phyloP scores from a whole-genome alignment of 30 jellyfish, hydroid and myxozoan species.

The Sanderia malayensis region DNA sequence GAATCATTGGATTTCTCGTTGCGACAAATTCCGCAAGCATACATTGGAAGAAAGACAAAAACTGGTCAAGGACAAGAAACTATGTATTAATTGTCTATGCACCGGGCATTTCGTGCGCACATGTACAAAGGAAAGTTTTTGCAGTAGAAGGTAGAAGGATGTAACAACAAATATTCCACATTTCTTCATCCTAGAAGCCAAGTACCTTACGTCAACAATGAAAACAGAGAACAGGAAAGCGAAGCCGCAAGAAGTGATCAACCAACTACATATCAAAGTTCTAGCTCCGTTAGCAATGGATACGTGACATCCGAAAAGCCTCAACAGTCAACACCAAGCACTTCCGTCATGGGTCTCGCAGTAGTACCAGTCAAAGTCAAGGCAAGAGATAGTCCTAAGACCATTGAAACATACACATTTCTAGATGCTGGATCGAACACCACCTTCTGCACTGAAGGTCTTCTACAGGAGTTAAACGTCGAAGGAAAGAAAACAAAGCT shows the following conservation, averaged over 20 bases:
- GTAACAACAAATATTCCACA: constrained; percentile 13
- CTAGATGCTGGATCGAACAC: constrained; percentile 35
- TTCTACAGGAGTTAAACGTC: neutral
- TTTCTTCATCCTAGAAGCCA: constrained; percentile 2
- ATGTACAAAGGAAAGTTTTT: constrained; percentile 4
- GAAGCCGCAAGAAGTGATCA: neutral
- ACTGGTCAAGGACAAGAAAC: constrained; percentile 11
- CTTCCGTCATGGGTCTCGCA: constrained; percentile 1
- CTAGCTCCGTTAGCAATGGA: neutral
- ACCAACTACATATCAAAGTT: neutral
- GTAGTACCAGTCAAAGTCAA: constrained; percentile 20
- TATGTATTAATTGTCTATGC: constrained; percentile 17
- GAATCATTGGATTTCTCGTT: constrained; percentile 12
- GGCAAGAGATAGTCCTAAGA: neutral
- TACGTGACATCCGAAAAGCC: neutral
- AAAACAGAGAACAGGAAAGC: neutral
- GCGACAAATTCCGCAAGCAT: constrained; percentile 2
- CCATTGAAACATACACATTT: constrained; percentile 28
- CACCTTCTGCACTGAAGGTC: constrained; percentile 25
- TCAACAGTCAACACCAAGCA: neutral
- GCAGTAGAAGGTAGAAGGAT: constrained; percentile 26
- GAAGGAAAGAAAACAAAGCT: constrained; percentile 13
- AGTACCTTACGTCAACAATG: neutral
- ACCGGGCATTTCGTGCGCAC: constrained; percentile 2
- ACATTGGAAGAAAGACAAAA: constrained; percentile 10